Conservation (phyloP, 2,888 invertebrate species). For the Pristionchus fissidentatus region DNA sequence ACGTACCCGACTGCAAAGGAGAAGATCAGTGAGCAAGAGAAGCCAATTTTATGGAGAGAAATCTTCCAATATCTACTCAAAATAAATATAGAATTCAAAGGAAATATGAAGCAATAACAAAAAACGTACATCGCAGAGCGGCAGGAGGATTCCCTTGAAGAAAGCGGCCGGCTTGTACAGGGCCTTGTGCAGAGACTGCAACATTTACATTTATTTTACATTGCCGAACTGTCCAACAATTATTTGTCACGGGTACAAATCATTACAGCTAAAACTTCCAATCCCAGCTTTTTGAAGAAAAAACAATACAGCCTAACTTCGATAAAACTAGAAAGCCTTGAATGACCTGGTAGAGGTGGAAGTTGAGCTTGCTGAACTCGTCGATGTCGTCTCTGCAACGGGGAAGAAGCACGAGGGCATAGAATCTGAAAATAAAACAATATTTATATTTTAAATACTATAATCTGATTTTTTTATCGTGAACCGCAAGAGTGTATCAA, state of each 20-base stretch:
- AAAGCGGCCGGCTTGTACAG: conserved; percentile 97
- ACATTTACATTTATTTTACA: conserved; percentile 24
- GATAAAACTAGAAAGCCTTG: no score
- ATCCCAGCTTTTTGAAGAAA: background rate
- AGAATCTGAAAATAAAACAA: conserved; percentile 80
- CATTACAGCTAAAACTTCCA: background rate
- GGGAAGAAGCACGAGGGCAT: conserved; percentile 91
- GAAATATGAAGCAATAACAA: background rate
- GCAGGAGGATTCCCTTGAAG: conserved; percentile 88
- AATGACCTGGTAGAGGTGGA: conserved; percentile 89
- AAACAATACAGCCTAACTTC: no score
- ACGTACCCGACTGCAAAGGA: conserved; percentile 85
- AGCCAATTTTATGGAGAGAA: background rate
- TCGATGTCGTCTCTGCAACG: conserved; percentile 91
- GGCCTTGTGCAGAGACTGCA: conserved; percentile 87
- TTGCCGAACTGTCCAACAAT: background rate
- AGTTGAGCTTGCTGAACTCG: conserved; percentile 94
- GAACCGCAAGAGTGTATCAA: no score
- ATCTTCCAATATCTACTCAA: background rate
- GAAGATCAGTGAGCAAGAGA: background rate
- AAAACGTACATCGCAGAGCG: conserved; percentile 78
- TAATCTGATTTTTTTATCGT: no score
- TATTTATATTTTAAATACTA: background rate
- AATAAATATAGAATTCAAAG: no score
- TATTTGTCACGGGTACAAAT: background rate